Conservation (phyloP, 2,797 vertebrate genomes). For the Enteromius trimaculatus region DNA sequence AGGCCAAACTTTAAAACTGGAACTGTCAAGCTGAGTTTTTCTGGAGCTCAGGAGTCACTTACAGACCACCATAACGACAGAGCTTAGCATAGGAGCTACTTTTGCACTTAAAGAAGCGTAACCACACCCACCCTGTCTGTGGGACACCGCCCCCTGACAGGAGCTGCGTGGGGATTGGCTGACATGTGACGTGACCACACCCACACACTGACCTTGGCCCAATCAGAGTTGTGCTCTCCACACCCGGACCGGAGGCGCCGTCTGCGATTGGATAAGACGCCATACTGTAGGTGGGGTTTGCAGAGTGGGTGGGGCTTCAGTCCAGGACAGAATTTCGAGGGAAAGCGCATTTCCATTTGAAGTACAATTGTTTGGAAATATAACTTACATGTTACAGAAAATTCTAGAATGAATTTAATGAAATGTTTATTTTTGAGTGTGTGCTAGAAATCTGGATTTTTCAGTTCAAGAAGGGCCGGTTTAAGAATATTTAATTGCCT, state of each 20-base stretch:
- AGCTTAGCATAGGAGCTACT: slow-evolving; percentile 81
- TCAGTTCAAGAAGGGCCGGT: slow-evolving; percentile 58
- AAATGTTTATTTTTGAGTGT: slow-evolving; percentile 46
- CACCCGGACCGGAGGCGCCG: slow-evolving; percentile 25
- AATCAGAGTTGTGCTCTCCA: slow-evolving; percentile 64
- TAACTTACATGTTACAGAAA: slow-evolving; percentile 33
- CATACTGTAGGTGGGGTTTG: slow-evolving; percentile 39
- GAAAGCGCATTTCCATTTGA: slow-evolving; percentile 27
- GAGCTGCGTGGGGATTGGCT: slow-evolving; percentile 48
- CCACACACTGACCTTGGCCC: slow-evolving; percentile 47
- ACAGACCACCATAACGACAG: slow-evolving; percentile 63
- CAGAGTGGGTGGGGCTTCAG: slow-evolving; percentile 36
- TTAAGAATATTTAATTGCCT: slow-evolving; percentile 55
- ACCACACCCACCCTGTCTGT: slow-evolving; percentile 66
- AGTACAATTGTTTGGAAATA: slow-evolving; percentile 40
- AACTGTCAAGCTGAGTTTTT: slow-evolving; percentile 71
- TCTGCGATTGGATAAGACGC: slow-evolving; percentile 48
- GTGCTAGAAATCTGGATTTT: slow-evolving; percentile 51
- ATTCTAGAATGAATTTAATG: slow-evolving; percentile 53
- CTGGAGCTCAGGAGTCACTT: slow-evolving; percentile 72
- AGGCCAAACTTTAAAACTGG: slow-evolving; percentile 87
- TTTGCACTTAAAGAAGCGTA: slow-evolving; percentile 79
- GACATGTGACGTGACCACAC: slow-evolving; percentile 24
- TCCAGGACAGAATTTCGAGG: slow-evolving; percentile 43
- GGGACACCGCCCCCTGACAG: slow-evolving; percentile 46